These are phyloP conservation scores for Hydractinia symbiolongicarpus DNA, from an alignment of 30 jellyfish, hydroid and myxozoan species.

Conservation along the genomic window DNA sequence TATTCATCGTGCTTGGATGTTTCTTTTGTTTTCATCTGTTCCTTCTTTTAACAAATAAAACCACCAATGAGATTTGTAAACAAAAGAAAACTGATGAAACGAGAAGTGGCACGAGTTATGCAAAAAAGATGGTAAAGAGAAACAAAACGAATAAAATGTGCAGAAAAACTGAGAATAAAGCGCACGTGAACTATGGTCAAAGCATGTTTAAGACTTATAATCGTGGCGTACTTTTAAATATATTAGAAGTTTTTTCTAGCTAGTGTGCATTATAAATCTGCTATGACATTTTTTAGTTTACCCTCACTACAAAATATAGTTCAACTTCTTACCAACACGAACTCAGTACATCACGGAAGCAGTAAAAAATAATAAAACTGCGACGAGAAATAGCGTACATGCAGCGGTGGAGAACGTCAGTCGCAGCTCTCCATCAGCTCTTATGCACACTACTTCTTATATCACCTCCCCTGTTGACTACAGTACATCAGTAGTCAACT, in stretches of 20 bases:
- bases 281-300: no score
- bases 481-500: no score
- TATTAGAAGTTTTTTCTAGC: conserved; percentile 33
- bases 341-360: no score
- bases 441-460: no score
- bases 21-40: conserved; percentile 52
- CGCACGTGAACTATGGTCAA: not conserved
- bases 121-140: not conserved
- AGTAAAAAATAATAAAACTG: no score
- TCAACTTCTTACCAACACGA: no score
- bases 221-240: conserved; percentile 45
- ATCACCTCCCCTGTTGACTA: no score
- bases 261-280: not conserved
- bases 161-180: not conserved
- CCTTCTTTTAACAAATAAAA: conserved; percentile 54
- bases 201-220: conserved; percentile 47
- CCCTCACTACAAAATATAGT: no score
- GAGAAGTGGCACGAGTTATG: not conserved
- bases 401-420: no score
- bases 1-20: conserved; percentile 44
- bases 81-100: not conserved
- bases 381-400: no score
- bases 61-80: conserved; percentile 68
- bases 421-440: no score
- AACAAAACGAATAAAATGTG: not conserved